Percentiles rank a stretch among this genome's conserved stretches.
phyloP scores from a whole-genome alignment of 1,140 invertebrate species.

The Tyrophagus putrescentiae region DNA sequence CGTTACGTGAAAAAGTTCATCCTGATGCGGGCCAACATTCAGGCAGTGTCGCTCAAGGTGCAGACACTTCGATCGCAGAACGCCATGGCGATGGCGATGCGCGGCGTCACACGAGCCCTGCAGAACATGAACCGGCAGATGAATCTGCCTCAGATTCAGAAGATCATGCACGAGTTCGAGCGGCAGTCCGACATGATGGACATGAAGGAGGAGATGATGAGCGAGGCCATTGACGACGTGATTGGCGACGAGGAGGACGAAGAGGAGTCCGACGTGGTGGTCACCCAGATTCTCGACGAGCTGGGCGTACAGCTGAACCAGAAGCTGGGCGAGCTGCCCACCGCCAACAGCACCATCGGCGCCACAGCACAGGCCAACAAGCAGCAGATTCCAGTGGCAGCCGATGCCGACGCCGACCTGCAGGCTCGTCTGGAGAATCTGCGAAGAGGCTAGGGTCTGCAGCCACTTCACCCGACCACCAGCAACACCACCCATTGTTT shows the following conservation, averaged over 20 bases:
- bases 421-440: conserved; percentile 86
- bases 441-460: conserved; percentile 68
- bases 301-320: conserved; percentile 83
- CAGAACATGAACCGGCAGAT: conserved; percentile 88
- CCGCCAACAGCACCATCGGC: conserved; percentile 46
- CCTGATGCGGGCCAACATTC: conserved; percentile 98
- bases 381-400: conserved; percentile 42
- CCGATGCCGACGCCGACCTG: conserved; percentile 82
- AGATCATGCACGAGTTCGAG: conserved; percentile 92
- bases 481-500: too few relatives aligned
- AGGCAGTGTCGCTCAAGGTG: conserved; percentile 95
- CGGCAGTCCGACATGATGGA: conserved; percentile 99
- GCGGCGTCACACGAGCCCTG: conserved; percentile 96
- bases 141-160: conserved; percentile 97
- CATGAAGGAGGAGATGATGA: conserved; percentile 99
- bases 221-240: conserved; percentile 97
- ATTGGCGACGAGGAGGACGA: conserved; percentile 97
- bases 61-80: conserved; percentile 96
- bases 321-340: conserved; percentile 69
- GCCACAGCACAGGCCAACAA: conserved; percentile 25
- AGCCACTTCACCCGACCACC: too few relatives aligned
- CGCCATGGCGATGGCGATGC: conserved; percentile 99
- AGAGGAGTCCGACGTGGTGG: conserved; percentile 55
- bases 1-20: conserved; percentile 94
- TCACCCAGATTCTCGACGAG: conserved; percentile 55